A percentile compares a stretch with the other conserved stretches of the same genome.
These are phyloP conservation scores for Thymelicus sylvestris DNA, from an alignment of 2,888 invertebrate genomes.

Conservation along the genomic window DNA sequence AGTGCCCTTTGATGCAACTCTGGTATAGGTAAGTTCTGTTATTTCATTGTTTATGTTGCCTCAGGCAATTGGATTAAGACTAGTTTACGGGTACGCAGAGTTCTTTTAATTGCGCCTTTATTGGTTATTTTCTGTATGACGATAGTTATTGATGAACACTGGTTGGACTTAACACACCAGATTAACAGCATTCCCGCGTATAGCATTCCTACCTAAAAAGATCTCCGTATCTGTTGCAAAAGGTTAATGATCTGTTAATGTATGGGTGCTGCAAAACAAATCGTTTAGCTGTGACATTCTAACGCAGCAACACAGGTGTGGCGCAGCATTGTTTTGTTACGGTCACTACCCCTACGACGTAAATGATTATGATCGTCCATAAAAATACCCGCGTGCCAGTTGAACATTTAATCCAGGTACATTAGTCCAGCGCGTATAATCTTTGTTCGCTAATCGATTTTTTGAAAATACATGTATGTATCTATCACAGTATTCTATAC, in stretches of 20 bases:
- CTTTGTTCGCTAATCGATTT: not conserved
- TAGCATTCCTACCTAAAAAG: not conserved
- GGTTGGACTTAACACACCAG: too few species aligned
- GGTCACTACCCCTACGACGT: constrained; percentile 20
- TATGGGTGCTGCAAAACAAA: constrained; percentile 1
- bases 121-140: too few species aligned
- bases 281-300: constrained; percentile 12
- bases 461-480: not conserved
- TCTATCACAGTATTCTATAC: not conserved
- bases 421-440: not conserved
- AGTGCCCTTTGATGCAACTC: too few species aligned
- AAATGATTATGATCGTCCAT: constrained; percentile 20
- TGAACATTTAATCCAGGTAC: constrained; percentile 6
- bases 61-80: too few species aligned
- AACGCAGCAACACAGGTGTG: constrained; percentile 16
- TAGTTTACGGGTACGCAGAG: too few species aligned
- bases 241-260: constrained; percentile 1
- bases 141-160: too few species aligned
- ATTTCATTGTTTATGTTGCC: too few species aligned
- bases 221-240: not conserved
- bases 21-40: too few species aligned
- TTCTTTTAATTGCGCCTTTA: too few species aligned
- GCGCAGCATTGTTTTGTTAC: constrained; percentile 21
- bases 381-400: constrained; percentile 13
- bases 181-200: not conserved